phyloP scores from a whole-genome alignment of 2,113 vertebrate genomes.

The Bubo blakistoni region DNA sequence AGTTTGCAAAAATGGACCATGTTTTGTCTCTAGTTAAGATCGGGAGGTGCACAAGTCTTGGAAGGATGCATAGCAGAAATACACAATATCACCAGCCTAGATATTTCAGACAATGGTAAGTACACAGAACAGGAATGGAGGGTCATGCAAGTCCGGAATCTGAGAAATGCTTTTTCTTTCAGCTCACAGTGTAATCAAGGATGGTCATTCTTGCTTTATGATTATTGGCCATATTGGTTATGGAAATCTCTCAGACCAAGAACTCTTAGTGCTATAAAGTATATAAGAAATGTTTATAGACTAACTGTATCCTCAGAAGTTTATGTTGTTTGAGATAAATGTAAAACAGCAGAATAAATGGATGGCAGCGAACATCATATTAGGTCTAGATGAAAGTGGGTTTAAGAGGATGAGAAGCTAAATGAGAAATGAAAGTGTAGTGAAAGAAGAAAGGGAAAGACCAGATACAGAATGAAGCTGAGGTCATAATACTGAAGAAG shows the following conservation, averaged over 20 bases:
- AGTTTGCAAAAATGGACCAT: constrained; percentile 54
- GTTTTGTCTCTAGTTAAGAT: constrained; percentile 84
- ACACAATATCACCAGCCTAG: constrained; percentile 93
- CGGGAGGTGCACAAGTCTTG: constrained; percentile 93
- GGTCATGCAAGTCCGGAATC: neutral
- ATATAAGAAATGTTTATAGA: neutral
- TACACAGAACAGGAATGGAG: neutral
- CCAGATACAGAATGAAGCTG: neutral
- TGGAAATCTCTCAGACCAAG: neutral
- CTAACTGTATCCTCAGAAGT: neutral
- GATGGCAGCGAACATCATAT: neutral
- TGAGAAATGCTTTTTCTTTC: neutral
- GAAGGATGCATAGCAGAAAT: constrained; percentile 97
- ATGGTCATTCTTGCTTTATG: neutral
- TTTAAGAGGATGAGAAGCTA: neutral
- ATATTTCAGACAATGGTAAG: constrained; percentile 97
- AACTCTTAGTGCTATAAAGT: neutral
- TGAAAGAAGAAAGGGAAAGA: neutral
- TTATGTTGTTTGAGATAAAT: neutral
- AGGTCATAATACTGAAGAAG: neutral
- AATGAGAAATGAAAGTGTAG: neutral
- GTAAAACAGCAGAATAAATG: neutral
- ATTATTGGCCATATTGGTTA: neutral
- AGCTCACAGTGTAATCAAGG: neutral
- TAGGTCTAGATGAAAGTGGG: neutral